Conservation (phyloP, 2,797 vertebrate species). For the Thripadectes ignobilis region DNA sequence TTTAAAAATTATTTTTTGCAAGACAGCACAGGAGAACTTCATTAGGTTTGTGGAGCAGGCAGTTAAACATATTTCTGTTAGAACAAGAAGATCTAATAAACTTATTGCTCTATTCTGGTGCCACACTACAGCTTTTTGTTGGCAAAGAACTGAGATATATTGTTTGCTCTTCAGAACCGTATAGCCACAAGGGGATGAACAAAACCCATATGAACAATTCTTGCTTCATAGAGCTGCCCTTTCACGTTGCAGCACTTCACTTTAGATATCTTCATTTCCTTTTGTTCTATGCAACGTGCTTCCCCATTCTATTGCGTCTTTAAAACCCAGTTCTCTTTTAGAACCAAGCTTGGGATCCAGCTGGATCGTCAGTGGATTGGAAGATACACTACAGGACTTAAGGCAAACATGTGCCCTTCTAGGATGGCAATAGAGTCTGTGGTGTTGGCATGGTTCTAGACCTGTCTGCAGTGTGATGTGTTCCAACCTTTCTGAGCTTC, state of each 20-base stretch:
- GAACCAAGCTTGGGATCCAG: background rate
- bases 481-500: background rate
- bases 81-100: background rate
- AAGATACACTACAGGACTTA: background rate
- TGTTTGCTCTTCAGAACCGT: background rate
- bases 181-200: background rate
- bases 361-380: background rate
- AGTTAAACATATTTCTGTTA: background rate
- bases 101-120: background rate
- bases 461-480: background rate
- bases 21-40: background rate
- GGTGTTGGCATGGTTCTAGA: background rate
- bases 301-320: background rate
- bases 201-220: background rate
- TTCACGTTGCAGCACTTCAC: background rate
- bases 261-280: background rate
- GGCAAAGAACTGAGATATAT: background rate
- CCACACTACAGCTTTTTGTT: background rate
- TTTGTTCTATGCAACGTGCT: background rate
- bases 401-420: background rate
- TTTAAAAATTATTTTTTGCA: background rate
- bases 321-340: slow-evolving; percentile 10
- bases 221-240: background rate
- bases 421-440: background rate
- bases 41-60: background rate